Conservation (phyloP, 2,113 vertebrate genomes). For the Rhynchopsitta pachyrhyncha region DNA sequence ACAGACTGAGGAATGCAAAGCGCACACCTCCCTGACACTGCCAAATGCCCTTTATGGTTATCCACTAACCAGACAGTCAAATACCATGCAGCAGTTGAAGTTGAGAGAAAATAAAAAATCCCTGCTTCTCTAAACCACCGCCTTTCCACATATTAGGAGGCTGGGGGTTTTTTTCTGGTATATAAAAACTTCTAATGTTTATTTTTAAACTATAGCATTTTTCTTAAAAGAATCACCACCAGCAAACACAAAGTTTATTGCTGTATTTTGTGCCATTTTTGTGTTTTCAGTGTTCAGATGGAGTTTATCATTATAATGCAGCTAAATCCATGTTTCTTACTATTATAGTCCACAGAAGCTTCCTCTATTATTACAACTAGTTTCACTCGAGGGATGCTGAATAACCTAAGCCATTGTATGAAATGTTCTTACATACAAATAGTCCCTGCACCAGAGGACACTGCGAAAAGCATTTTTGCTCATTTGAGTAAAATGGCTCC, state of each 20-base stretch:
- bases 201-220: background rate
- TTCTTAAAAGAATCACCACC: background rate
- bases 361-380: background rate
- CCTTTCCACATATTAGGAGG: background rate
- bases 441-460: background rate
- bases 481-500: background rate
- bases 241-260: background rate
- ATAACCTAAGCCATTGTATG: background rate
- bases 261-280: background rate
- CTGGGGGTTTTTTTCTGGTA: accelerated
- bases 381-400: background rate
- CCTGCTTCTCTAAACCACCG: background rate
- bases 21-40: background rate
- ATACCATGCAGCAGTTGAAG: background rate
- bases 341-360: background rate
- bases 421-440: background rate
- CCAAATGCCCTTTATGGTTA: background rate
- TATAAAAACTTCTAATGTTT: background rate
- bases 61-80: background rate
- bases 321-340: background rate
- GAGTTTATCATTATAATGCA: background rate
- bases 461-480: background rate
- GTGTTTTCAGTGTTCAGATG: background rate
- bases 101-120: background rate
- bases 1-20: background rate